phyloP scores from a whole-genome alignment of 2,888 invertebrate genomes.

The Epinotia demarniana region DNA sequence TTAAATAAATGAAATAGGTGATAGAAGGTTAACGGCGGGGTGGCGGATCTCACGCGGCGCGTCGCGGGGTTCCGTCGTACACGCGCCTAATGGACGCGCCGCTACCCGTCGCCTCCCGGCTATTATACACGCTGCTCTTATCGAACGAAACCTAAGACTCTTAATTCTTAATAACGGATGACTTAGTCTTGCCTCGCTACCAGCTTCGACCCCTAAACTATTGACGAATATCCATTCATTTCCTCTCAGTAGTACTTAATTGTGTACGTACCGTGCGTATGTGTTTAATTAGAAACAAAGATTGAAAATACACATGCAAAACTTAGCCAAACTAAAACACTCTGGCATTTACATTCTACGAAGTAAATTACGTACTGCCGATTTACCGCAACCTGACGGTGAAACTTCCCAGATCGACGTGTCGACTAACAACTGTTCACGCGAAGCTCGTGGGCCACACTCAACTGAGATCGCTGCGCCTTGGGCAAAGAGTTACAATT shows the following conservation, averaged over 20 bases:
- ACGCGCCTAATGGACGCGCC: conserved; percentile 75
- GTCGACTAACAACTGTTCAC: conserved; percentile 68
- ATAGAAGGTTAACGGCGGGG: conserved; percentile 54
- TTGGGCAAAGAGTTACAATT: conserved; percentile 57
- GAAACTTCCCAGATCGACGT: conserved; percentile 68
- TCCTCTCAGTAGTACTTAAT: not conserved
- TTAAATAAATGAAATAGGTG: conserved; percentile 58
- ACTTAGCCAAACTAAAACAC: conserved; percentile 50
- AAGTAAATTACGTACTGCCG: conserved; percentile 62
- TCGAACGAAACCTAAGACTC: conserved; percentile 66
- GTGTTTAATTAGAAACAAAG: not conserved
- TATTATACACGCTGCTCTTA: conserved; percentile 71
- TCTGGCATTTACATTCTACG: conserved; percentile 60
- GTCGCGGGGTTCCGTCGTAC: conserved; percentile 68
- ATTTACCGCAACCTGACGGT: conserved; percentile 68
- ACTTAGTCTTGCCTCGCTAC: conserved; percentile 35
- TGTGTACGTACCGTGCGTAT: not conserved
- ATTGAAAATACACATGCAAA: conserved; percentile 26
- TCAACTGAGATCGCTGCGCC: conserved; percentile 61
- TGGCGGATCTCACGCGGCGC: conserved; percentile 68
- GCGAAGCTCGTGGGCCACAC: conserved; percentile 53
- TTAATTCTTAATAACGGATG: conserved; percentile 44
- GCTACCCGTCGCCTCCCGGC: conserved; percentile 64
- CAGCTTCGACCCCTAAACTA: conserved; percentile 10
- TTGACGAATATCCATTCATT: not conserved